phyloP scores from a whole-genome alignment of 1,140 invertebrate species.

The Cyphomyrmex costatus region DNA sequence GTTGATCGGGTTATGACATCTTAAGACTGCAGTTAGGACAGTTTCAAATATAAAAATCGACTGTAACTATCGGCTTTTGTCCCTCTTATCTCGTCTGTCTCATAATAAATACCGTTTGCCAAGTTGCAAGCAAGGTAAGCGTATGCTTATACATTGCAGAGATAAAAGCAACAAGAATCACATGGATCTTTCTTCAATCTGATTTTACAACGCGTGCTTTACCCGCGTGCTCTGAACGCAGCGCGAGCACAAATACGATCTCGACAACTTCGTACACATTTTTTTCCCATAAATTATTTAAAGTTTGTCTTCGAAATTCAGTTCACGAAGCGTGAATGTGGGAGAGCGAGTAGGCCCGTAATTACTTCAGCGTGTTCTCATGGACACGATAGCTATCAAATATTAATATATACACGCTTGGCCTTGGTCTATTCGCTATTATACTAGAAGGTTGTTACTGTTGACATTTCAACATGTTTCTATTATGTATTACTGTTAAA shows the following conservation, averaged over 20 bases:
- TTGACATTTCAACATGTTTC: not conserved
- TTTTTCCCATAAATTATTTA: constrained; percentile 65
- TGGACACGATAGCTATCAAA: constrained; percentile 37
- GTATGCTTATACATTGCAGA: not conserved
- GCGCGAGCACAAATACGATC: not conserved
- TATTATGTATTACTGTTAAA: not conserved
- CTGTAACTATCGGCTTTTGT: no score
- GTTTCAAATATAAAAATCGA: no score
- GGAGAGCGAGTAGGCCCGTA: constrained; percentile 34
- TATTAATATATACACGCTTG: constrained; percentile 29
- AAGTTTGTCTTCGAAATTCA: constrained; percentile 46
- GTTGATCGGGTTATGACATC: no score
- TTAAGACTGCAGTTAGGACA: no score
- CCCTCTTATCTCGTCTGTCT: not conserved
- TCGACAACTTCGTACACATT: constrained; percentile 30
- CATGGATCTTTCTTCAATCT: not conserved
- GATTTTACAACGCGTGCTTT: not conserved
- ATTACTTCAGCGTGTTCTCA: constrained; percentile 27
- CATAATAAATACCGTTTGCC: not conserved
- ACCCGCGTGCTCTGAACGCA: not conserved
- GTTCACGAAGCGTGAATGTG: constrained; percentile 45
- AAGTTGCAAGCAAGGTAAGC: not conserved
- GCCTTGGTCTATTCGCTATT: constrained; percentile 11
- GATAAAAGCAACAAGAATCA: constrained; percentile 17
- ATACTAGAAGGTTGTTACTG: not conserved